Conservation (phyloP, 2,888 invertebrate genomes). For the Idaea biselata region DNA sequence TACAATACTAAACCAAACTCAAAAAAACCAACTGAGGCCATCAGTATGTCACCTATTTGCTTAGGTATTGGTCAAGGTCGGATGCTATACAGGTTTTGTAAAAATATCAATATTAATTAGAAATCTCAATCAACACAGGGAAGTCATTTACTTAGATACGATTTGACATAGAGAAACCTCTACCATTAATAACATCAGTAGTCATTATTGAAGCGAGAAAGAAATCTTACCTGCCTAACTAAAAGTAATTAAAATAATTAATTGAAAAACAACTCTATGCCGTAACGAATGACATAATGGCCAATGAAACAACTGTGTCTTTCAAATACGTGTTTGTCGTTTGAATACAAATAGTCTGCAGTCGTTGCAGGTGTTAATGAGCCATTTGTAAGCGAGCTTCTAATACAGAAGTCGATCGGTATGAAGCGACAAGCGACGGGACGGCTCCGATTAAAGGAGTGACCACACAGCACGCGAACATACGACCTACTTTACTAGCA, state of each 20-base stretch:
- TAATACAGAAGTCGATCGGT: background rate
- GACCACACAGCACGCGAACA: constrained; percentile 24
- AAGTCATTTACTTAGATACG: background rate
- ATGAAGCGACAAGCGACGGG: background rate
- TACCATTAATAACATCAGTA: background rate
- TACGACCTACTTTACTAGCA: constrained; percentile 54
- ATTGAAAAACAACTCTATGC: background rate
- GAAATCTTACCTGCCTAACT: background rate
- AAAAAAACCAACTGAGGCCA: background rate
- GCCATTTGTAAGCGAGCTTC: background rate
- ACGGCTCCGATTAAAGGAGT: constrained; percentile 11
- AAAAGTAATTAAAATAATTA: background rate
- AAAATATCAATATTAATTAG: background rate
- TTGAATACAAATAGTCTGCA: background rate
- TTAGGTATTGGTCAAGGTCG: background rate
- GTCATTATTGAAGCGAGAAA: background rate
- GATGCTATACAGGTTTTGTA: background rate
- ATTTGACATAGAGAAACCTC: background rate
- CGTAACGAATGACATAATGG: background rate
- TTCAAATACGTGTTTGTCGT: background rate
- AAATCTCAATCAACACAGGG: background rate
- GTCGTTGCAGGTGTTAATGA: background rate
- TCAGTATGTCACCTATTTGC: background rate
- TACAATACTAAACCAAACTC: background rate
- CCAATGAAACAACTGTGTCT: background rate